These are phyloP conservation scores for Pogonomyrmex californicus DNA, from an alignment of 1,140 invertebrate genomes.

Conservation along the genomic window DNA sequence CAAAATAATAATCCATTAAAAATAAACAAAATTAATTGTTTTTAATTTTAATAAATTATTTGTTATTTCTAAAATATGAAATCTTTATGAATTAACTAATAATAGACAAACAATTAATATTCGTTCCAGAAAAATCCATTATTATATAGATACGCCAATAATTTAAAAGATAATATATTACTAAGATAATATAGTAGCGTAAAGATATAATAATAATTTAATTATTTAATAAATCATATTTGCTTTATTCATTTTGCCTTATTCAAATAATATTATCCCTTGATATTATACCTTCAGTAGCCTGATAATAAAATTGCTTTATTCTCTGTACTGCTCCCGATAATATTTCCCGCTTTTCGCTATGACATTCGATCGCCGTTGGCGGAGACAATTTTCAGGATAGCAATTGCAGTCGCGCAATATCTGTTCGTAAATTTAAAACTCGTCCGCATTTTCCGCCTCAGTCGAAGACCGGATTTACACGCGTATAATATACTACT, in stretches of 20 bases:
- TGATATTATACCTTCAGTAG: background rate
- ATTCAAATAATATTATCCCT: background rate
- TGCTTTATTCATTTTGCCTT: constrained; percentile 3
- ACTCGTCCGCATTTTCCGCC: constrained; percentile 26
- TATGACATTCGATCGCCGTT: constrained; percentile 16
- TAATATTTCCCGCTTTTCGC: constrained; percentile 34
- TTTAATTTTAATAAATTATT: background rate
- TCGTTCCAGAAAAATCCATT: background rate
- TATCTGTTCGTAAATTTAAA: constrained; percentile 55
- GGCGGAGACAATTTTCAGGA: constrained; percentile 42
- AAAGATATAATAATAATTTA: background rate
- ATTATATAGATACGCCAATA: too few species aligned
- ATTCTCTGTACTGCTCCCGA: background rate
- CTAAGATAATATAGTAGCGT: background rate
- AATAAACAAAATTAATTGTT: background rate
- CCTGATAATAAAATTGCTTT: constrained; percentile 35
- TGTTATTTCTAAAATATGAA: background rate
- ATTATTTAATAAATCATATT: background rate
- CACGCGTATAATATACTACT: constrained; percentile 47
- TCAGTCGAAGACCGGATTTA: constrained; percentile 36
- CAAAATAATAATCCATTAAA: background rate
- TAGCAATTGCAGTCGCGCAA: constrained; percentile 4
- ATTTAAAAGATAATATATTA: background rate
- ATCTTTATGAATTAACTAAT: background rate
- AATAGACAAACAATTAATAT: background rate